Base-by-base conservation (phyloP, 23 tunicate genomes). In the Botrylloides violaceus region DNA sequence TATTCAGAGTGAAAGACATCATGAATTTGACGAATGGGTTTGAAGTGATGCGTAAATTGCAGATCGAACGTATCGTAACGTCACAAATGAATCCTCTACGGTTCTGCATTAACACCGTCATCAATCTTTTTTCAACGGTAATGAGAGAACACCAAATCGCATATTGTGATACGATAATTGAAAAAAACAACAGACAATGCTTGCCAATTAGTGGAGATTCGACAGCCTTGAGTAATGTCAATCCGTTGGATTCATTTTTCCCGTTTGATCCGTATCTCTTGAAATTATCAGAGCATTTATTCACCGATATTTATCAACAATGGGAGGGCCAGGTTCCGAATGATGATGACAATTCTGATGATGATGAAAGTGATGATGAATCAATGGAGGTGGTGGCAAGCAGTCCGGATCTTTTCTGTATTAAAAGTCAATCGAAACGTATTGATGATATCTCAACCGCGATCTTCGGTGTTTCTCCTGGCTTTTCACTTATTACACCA, bases 211-310 rank as follows among this genome's bases (percentile, higher is more conserved):
- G 50, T 25, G 95, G 95, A 3, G 29, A 53, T 22, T 26, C 61
- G 7, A 60, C 71, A 57, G 38, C 81, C 6, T 32, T 49, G 4
- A 70, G 38, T 9, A 73, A 77, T 19, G 60, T 30, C 4, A 87
- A 87, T 32, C 95, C 86, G 6, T 73, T 87, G 34, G 95, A 76
- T 4, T 75, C 78, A 7, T 87, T 87, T 76, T 87, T 87, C 76
- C 95, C 95, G 34, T 87, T 87, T 63, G 95, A 87, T 58, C 95
- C 95, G 34, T 87, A 76, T 39, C 22, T 80, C 48, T 59, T 87
- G n/a, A 87, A 81, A 63, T 66, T 76, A 79, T 80, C 28, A 26
- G 75, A n/a, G 21, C 79, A 63, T 7, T 65, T 61, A 3, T 32
- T 76, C 35, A 70, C 35, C 26, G 80, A 76, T 37, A 39, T 76